Conservation (phyloP, 1,140 invertebrate genomes). For the Temnothorax curvispinosus region DNA sequence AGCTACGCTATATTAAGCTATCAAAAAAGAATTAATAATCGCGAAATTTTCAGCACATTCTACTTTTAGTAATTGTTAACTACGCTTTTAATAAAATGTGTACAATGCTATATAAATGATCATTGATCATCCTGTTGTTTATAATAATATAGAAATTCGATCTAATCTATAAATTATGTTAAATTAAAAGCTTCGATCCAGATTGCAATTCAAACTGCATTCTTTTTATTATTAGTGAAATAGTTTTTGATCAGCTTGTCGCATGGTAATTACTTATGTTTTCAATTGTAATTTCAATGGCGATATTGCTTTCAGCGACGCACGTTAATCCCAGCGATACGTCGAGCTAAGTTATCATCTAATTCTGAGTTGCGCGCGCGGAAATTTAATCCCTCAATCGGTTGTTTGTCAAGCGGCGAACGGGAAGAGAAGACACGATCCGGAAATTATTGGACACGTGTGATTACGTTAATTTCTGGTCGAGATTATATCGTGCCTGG, state of each 20-base stretch:
- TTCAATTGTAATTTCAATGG: neutral
- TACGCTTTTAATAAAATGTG: neutral
- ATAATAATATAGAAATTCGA: neutral
- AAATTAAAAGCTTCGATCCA: neutral
- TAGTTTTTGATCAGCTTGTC: neutral
- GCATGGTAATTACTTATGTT: neutral
- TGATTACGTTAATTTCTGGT: conserved; percentile 54
- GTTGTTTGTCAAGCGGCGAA: conserved; percentile 51
- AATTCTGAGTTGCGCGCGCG: conserved; percentile 45
- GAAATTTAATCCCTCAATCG: conserved; percentile 51
- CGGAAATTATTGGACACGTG: conserved; percentile 57
- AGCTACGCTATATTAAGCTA: neutral
- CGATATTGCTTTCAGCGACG: conserved; percentile 17
- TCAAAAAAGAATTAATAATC: neutral
- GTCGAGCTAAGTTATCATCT: conserved; percentile 44
- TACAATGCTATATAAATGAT: neutral
- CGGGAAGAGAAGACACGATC: conserved; percentile 53
- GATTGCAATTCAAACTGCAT: neutral
- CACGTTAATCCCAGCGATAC: conserved; percentile 34
- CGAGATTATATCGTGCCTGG: conserved; percentile 45
- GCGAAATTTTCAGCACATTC: neutral
- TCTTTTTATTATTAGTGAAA: conserved; percentile 9
- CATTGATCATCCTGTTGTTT: neutral
- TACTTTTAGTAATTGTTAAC: neutral
- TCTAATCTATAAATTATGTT: neutral